Percentiles rank a stretch among this genome's conserved stretches.
Evolutionary conservation across 2,888 invertebrate species (phyloP).

Genomic region (Serrognathus titanus): DNA sequence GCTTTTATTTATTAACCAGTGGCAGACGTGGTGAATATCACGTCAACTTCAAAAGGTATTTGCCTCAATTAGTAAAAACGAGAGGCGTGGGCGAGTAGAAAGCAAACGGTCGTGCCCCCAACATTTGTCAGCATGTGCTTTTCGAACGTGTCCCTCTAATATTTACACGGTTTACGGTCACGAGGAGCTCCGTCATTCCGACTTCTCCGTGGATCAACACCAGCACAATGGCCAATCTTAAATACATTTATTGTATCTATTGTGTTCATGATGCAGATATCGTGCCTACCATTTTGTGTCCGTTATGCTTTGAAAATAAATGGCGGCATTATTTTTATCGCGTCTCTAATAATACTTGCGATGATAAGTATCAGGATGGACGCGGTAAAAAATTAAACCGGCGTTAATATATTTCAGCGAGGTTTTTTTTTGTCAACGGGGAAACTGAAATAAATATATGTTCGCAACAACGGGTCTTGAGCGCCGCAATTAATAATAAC

Average conservation of each 20-base stretch:
- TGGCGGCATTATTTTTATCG: conserved; percentile 5
- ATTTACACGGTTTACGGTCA: conserved; percentile 25
- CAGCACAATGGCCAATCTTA: conserved; percentile 25
- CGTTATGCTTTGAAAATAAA: conserved; percentile 21
- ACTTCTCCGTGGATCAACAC: conserved; percentile 24
- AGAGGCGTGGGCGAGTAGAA: conserved; percentile 8
- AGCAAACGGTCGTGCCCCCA: conserved; percentile 16
- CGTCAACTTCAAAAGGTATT: no score
- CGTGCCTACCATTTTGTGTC: conserved; percentile 25
- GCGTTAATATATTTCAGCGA: no score
- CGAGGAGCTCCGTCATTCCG: conserved; percentile 23
- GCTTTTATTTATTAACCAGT: no score
- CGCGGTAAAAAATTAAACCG: no score
- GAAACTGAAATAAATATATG: no score
- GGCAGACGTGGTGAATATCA: no score
- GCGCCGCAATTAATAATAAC: no score
- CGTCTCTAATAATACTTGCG: neutral
- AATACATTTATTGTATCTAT: conserved; percentile 24
- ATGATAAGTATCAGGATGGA: neutral
- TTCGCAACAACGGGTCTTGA: no score
- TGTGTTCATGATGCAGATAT: conserved; percentile 20
- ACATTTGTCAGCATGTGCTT: conserved; percentile 29
- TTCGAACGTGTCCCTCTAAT: conserved; percentile 27
- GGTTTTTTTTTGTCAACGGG: no score
- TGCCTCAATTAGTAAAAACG: neutral